Evolutionary conservation across 2,888 invertebrate genomes (phyloP).

Genomic region (Polyploca ridens): DNA sequence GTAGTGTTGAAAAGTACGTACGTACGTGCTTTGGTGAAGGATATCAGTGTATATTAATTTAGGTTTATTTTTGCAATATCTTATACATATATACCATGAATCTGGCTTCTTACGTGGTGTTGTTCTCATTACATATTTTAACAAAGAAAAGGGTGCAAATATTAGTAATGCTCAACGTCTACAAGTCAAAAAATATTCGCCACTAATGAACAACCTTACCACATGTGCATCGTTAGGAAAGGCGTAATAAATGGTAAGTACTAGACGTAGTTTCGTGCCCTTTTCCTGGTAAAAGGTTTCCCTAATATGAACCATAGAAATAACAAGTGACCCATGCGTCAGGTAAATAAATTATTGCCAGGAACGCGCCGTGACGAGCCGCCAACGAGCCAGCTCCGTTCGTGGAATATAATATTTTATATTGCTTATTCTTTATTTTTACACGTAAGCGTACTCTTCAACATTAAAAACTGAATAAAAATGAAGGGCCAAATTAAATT

Average conservation of each 20-base stretch:
- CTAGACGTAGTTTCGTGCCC: conserved; percentile 39
- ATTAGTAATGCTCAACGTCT: neutral
- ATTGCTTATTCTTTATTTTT: conserved; percentile 7
- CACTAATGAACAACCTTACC: too few species aligned
- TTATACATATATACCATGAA: too few species aligned
- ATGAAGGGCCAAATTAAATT: neutral
- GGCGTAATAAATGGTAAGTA: conserved; percentile 33
- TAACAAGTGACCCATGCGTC: conserved; percentile 34
- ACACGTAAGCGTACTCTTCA: neutral
- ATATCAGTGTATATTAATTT: too few species aligned
- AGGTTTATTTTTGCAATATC: too few species aligned
- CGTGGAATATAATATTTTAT: neutral
- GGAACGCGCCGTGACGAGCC: conserved; percentile 9
- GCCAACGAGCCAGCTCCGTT: neutral
- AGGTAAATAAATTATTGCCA: conserved; percentile 31
- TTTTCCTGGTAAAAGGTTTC: conserved; percentile 39
- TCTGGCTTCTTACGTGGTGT: too few species aligned
- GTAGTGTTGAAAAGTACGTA: too few species aligned
- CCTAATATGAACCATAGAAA: conserved; percentile 39
- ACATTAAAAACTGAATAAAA: neutral
- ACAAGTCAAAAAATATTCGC: neutral
- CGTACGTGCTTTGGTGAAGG: too few species aligned
- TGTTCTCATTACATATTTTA: neutral
- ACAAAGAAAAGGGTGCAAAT: neutral
- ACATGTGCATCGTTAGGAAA: conserved; percentile 17